phyloP scores from a whole-genome alignment of 2,888 invertebrate species.

The Zygothrica quintamaculata region DNA sequence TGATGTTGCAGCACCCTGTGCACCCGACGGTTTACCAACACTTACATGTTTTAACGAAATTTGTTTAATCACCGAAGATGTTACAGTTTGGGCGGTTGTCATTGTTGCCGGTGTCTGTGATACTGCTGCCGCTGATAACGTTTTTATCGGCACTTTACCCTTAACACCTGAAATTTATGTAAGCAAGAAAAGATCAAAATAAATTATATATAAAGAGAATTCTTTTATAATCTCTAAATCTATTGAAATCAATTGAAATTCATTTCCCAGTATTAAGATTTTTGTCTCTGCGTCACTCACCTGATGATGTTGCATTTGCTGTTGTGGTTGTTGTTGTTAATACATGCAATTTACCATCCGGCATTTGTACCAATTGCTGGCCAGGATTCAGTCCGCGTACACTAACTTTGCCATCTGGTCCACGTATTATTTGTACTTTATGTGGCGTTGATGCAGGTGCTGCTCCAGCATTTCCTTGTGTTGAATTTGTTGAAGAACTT shows the following conservation, averaged over 20 bases:
- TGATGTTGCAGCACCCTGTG: slow-evolving; percentile 62
- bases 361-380: slow-evolving; percentile 96
- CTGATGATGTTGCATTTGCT: slow-evolving; percentile 47
- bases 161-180: slow-evolving; percentile 50
- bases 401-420: slow-evolving; percentile 95
- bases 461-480: slow-evolving; percentile 81
- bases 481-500: slow-evolving; percentile 82
- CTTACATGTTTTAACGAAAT: slow-evolving; percentile 80
- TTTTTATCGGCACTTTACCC: slow-evolving; percentile 63
- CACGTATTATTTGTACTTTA: slow-evolving; percentile 95
- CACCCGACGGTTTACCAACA: slow-evolving; percentile 67
- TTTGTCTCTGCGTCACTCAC: no score
- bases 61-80: slow-evolving; percentile 76
- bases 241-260: background rate
- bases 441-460: slow-evolving; percentile 87
- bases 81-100: slow-evolving; percentile 21
- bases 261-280: no score
- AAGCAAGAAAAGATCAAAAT: background rate
- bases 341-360: slow-evolving; percentile 96
- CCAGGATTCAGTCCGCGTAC: slow-evolving; percentile 96
- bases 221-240: no score
- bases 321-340: slow-evolving; percentile 85
- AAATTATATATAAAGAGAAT: background rate
- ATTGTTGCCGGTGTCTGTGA: slow-evolving; percentile 36
- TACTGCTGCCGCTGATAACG: slow-evolving; percentile 46